These are phyloP conservation scores for Drosophila erecta DNA, from an alignment of 1,140 invertebrate genomes.

Conservation along the genomic window DNA sequence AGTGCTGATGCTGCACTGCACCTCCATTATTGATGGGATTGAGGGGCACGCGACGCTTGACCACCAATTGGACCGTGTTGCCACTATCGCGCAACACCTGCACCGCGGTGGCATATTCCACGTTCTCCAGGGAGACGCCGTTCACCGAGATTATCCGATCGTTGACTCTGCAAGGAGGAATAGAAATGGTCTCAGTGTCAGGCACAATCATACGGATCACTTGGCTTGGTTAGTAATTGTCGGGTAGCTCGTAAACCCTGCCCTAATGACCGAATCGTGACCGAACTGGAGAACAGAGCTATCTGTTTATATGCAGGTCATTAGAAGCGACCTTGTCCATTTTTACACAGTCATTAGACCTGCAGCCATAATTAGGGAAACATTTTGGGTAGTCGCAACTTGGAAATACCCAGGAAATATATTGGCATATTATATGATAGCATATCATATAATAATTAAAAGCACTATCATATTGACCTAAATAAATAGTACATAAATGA, in stretches of 20 bases:
- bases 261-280: conserved; percentile 55
- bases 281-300: conserved; percentile 35
- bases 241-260: conserved; percentile 29
- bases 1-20: conserved; percentile 85
- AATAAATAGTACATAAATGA: not conserved
- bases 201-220: conserved; percentile 20
- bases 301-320: conserved; percentile 57
- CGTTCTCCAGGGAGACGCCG: conserved; percentile 97
- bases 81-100: conserved; percentile 95
- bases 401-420: not conserved
- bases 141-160: conserved; percentile 99
- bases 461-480: conserved; percentile 1
- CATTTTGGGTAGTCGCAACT: not conserved
- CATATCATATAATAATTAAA: not conserved
- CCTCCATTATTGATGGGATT: conserved; percentile 39
- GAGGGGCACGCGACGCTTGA: conserved; percentile 89
- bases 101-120: conserved; percentile 97
- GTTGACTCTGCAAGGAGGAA: conserved; percentile 91
- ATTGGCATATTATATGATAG: too few species aligned
- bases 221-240: conserved; percentile 26
- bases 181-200: conserved; percentile 15
- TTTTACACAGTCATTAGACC: conserved; percentile 63
- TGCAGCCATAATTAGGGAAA: conserved; percentile 59
- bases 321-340: conserved; percentile 62
- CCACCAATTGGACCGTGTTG: conserved; percentile 94